phyloP scores from a whole-genome alignment of 1,140 invertebrate genomes.

The Camponotus floridanus region DNA sequence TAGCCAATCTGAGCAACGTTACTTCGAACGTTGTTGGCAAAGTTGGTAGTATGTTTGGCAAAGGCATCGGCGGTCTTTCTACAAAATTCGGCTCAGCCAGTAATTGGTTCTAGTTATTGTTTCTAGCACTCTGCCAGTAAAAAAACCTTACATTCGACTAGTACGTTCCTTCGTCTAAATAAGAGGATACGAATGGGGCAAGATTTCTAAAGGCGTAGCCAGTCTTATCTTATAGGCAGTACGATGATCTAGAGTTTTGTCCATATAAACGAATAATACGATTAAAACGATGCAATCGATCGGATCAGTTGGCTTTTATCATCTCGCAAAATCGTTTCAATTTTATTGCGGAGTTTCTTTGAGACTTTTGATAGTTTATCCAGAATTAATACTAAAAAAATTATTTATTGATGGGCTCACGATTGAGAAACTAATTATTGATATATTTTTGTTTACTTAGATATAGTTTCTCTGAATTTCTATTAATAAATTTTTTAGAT shows the following conservation, averaged over 20 bases:
- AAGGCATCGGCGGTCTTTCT: constrained; percentile 93
- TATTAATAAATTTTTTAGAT: constrained; percentile 34
- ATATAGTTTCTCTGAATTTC: constrained; percentile 21
- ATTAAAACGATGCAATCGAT: constrained; percentile 53
- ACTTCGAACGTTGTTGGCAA: constrained; percentile 92
- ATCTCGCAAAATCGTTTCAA: constrained; percentile 14
- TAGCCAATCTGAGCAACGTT: constrained; percentile 90
- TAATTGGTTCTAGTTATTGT: constrained; percentile 89
- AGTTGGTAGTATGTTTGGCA: constrained; percentile 94
- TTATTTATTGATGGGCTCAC: constrained; percentile 17
- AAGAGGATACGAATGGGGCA: constrained; percentile 70
- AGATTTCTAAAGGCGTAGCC: constrained; percentile 59
- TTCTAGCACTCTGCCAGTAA: constrained; percentile 72
- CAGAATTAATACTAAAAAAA: constrained; percentile 7
- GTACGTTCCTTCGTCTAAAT: constrained; percentile 79
- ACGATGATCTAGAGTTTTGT: constrained; percentile 65
- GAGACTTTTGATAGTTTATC: background rate
- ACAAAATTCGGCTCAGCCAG: constrained; percentile 91
- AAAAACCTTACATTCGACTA: constrained; percentile 70
- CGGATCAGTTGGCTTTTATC: constrained; percentile 47
- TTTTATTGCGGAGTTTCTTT: constrained; percentile 32
- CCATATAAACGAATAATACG: constrained; percentile 51
- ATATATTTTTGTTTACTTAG: constrained; percentile 46
- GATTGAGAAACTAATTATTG: constrained; percentile 6
- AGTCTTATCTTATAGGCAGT: constrained; percentile 52